A percentile compares a stretch with the other conserved stretches of the same genome.
Evolutionary conservation across 1,140 invertebrate species (phyloP).

Genomic region (Dendrolimus kikuchii): DNA sequence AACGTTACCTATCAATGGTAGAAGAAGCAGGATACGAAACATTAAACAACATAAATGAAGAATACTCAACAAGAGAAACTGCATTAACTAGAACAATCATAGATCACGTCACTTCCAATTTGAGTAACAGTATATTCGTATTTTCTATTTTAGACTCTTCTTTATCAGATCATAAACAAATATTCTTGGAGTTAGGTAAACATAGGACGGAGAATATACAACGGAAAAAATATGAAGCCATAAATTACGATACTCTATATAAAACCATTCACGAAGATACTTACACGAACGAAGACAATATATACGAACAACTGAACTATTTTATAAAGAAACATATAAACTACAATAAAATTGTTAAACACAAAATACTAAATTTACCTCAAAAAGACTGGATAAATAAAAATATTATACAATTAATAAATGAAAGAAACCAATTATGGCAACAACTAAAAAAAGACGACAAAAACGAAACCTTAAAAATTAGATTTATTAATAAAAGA

Average conservation of each 20-base stretch:
- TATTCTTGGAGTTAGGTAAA: slow-evolving; percentile 16
- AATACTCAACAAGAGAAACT: slow-evolving; percentile 2
- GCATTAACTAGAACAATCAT: slow-evolving; percentile 3
- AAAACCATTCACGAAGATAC: not conserved
- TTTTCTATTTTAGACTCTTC: slow-evolving; percentile 20
- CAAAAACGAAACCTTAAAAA: slow-evolving; percentile 5
- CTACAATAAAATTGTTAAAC: slow-evolving; percentile 15
- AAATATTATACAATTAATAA: slow-evolving; percentile 19
- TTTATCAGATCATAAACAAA: slow-evolving; percentile 24
- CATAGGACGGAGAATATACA: slow-evolving; percentile 4
- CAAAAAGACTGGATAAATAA: slow-evolving; percentile 28
- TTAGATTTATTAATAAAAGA: slow-evolving; percentile 5
- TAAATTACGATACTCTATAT: slow-evolving; percentile 15
- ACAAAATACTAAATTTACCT: slow-evolving; percentile 20
- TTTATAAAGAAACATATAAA: slow-evolving; percentile 9
- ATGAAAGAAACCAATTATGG: slow-evolving; percentile 11
- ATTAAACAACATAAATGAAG: slow-evolving; percentile 1
- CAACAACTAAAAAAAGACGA: slow-evolving; percentile 10
- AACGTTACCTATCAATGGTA: not conserved
- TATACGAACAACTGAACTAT: slow-evolving; percentile 9
- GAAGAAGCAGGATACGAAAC: not conserved
- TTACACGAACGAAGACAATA: slow-evolving; percentile 6
- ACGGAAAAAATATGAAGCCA: slow-evolving; percentile 9
- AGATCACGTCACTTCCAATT: slow-evolving; percentile 1
- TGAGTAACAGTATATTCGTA: slow-evolving; percentile 6